Evolutionary conservation across 2,113 vertebrate genomes (phyloP), one percentile per base, ranked within the genome.

Genomic region (Prionailurus bengalensis): DNA sequence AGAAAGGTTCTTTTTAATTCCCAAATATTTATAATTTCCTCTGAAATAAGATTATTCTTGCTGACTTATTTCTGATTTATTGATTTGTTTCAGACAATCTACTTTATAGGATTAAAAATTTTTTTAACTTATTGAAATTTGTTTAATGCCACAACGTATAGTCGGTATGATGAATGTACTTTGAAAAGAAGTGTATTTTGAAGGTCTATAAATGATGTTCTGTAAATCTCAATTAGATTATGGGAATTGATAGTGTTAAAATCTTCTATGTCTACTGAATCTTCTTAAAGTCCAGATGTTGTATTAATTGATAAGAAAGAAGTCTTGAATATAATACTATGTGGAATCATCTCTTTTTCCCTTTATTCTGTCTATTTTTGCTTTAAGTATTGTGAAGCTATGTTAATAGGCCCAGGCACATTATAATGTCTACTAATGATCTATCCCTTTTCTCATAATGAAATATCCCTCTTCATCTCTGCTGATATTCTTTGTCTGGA

Each of bases 351-450:
- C 51, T 70, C 12, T 61, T 31, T 39, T 78, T 29, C 42, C n/a
- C 42, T 89, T 88, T 79, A 89, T 58, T 86, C 25, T 97, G 45
- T 39, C 55, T 8, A 61, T 78, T 86, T 90, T 95, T 89, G 42
- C 36, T 25, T 80, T 19, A 33, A 33, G 4, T 58, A 66, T n/a
- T 81, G 14, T 42, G 5, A 86, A 66, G 45, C 29, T 86, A 23
- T 71, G 39, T 51, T 86, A 27, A 58, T 90, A 65, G 29, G 17
- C 31, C 4, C 70, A 36, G 33, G 79, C 1, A 53, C 23, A 33
- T 80, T 84, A 83, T 25, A 55, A 80, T 58, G 39, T 70, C 39
- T 89, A 74, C 63, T 89, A 15, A 76, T 39, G 39, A 61, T 42
- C 79, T 84, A 10, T 71, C 14, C 33, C 71, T 92, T 91, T 89